phyloP scores from a whole-genome alignment of 2,888 invertebrate genomes.

The Acronicta aceris region DNA sequence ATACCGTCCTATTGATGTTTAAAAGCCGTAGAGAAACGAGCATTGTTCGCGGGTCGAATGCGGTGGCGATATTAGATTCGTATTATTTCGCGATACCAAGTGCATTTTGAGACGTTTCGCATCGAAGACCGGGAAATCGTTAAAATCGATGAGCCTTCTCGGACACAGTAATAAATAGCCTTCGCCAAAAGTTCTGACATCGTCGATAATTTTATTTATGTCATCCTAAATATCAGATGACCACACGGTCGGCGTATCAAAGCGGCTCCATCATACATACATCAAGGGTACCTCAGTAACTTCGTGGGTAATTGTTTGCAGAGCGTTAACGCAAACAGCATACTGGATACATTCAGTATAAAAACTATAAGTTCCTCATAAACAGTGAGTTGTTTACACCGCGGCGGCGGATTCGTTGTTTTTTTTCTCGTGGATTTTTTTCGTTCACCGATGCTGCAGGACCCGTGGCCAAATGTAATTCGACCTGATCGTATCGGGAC shows the following conservation, averaged over 20 bases:
- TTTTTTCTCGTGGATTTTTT: slow-evolving; percentile 75
- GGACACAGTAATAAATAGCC: slow-evolving; percentile 56
- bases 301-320: slow-evolving; percentile 64
- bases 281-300: slow-evolving; percentile 54
- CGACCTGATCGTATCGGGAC: slow-evolving; percentile 87
- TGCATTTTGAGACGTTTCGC: slow-evolving; percentile 51
- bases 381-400: slow-evolving; percentile 80
- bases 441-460: slow-evolving; percentile 65
- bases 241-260: slow-evolving; percentile 66
- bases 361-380: slow-evolving; percentile 75
- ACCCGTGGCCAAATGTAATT: slow-evolving; percentile 84
- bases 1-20: slow-evolving; percentile 87
- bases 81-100: slow-evolving; percentile 75
- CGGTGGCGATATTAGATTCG: slow-evolving; percentile 87
- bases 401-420: slow-evolving; percentile 62
- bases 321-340: slow-evolving; percentile 66
- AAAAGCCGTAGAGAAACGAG: slow-evolving; percentile 86
- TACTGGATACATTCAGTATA: slow-evolving; percentile 60
- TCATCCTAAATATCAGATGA: slow-evolving; percentile 64
- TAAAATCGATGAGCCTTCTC: slow-evolving; percentile 62
- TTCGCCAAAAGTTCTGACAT: slow-evolving; percentile 60
- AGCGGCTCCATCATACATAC: slow-evolving; percentile 58
- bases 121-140: slow-evolving; percentile 56
- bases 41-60: slow-evolving; percentile 82
- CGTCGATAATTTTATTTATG: slow-evolving; percentile 75